A percentile compares a stretch with the other conserved stretches of the same genome.
These are phyloP conservation scores for Callospermophilus lateralis DNA, from an alignment of 2,113 vertebrate genomes.

Conservation along the genomic window DNA sequence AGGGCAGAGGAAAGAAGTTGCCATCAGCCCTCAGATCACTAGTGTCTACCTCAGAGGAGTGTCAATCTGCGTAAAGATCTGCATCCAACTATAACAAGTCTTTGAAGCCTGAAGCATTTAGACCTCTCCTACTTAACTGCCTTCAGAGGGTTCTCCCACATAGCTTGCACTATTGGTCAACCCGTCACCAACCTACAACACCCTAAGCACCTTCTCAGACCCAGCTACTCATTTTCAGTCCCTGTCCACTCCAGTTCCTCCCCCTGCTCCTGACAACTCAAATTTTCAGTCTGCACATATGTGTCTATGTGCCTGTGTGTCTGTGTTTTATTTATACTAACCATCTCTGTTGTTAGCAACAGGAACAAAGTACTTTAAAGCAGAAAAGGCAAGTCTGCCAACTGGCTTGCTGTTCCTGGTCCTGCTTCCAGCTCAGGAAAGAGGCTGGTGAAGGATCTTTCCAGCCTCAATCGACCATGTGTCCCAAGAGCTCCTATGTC, in stretches of 20 bases:
- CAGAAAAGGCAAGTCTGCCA: conserved; percentile 75
- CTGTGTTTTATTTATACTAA: conserved; percentile 82
- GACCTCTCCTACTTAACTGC: not conserved
- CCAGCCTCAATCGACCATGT: not conserved
- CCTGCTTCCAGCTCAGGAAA: conserved; percentile 69
- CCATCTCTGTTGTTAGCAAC: conserved; percentile 84
- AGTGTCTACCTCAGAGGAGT: not conserved
- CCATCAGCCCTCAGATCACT: not conserved
- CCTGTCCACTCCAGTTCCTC: conserved; percentile 18
- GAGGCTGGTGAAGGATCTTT: conserved; percentile 23
- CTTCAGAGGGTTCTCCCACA: not conserved
- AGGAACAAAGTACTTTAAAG: conserved; percentile 78
- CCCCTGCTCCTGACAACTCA: conserved; percentile 22
- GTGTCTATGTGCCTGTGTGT: conserved; percentile 72
- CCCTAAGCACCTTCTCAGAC: not conserved
- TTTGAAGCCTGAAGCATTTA: not conserved
- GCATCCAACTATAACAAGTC: not conserved
- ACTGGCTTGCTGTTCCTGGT: conserved; percentile 61
- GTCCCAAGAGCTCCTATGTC: not conserved
- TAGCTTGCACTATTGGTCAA: too few species aligned
- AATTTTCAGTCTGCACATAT: conserved; percentile 61
- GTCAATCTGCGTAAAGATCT: not conserved
- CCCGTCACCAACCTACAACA: not conserved
- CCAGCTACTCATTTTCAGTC: not conserved
- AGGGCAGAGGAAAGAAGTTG: not conserved